Conservation (phyloP, 1,140 invertebrate species). For the Thaumatotibia leucotreta region DNA sequence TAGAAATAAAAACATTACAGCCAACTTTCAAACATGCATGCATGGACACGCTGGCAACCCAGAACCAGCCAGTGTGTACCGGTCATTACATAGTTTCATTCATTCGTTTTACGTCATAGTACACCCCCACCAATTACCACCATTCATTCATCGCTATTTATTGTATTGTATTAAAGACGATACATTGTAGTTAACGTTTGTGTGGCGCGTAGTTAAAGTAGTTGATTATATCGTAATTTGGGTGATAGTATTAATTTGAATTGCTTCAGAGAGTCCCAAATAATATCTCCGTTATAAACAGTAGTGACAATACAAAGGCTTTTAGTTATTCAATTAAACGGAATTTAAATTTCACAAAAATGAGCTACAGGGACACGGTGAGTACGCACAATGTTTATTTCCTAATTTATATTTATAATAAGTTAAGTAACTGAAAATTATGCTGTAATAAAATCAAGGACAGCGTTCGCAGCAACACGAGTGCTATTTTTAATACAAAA, state of each 20-base stretch:
- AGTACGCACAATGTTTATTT: conserved; percentile 22
- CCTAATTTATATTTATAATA: conserved; percentile 6
- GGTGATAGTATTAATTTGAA: not conserved
- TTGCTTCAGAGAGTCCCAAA: not conserved
- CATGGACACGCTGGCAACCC: not conserved
- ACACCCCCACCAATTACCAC: not conserved
- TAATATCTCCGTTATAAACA: not conserved
- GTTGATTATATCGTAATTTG: not conserved
- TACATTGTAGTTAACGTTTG: not conserved
- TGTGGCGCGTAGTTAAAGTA: not conserved
- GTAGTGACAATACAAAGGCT: not conserved
- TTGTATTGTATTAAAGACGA: not conserved
- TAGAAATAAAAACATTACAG: not conserved
- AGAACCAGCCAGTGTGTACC: not conserved
- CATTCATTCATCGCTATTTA: not conserved
- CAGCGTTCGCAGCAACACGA: not conserved
- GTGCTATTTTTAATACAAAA: conserved; percentile 8
- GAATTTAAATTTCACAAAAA: conserved; percentile 28
- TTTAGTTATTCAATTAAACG: not conserved
- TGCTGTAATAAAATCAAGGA: not conserved
- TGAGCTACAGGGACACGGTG: conserved; percentile 68
- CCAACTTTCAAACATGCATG: not conserved
- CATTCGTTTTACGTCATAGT: not conserved
- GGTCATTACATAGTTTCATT: not conserved
- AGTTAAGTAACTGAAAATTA: not conserved